Conservation (phyloP, 1,140 invertebrate species). For the Goniozus legneri region DNA sequence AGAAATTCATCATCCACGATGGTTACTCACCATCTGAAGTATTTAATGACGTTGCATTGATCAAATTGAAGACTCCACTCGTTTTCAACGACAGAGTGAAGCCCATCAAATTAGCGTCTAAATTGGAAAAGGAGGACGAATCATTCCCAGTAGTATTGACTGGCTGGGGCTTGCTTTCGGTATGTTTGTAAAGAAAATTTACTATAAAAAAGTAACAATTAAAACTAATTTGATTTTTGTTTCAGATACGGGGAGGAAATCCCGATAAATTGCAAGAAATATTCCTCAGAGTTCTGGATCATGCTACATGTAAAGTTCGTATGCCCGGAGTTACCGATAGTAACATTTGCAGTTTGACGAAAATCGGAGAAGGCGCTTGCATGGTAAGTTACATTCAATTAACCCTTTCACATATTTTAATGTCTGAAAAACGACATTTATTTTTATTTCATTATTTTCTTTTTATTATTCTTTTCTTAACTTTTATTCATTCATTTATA, state of each 20-base stretch:
- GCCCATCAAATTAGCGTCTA: conserved; percentile 4
- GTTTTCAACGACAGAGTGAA: conserved; percentile 24
- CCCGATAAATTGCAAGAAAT: conserved; percentile 21
- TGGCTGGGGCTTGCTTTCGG: conserved; percentile 42
- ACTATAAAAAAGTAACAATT: neutral
- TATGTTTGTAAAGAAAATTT: neutral
- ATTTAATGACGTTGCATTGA: conserved; percentile 49
- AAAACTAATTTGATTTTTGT: conserved; percentile 1
- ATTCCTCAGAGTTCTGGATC: conserved; percentile 3
- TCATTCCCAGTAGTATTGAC: conserved; percentile 21
- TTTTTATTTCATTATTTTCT: too few species aligned
- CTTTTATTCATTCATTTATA: neutral
- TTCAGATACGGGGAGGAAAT: conserved; percentile 4
- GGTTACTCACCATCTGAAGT: too few species aligned
- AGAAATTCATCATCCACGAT: too few species aligned
- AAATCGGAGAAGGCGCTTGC: conserved; percentile 55
- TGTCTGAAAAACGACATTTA: too few species aligned
- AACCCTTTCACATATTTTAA: too few species aligned
- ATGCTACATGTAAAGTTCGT: neutral
- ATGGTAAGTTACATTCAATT: conserved; percentile 44
- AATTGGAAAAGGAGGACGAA: neutral
- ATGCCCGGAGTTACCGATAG: neutral
- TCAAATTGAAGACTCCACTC: conserved; percentile 30
- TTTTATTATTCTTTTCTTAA: too few species aligned
- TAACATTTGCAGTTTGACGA: conserved; percentile 60